These are phyloP conservation scores for Micromys minutus DNA, from an alignment of 2,113 vertebrate species.

Conservation along the genomic window DNA sequence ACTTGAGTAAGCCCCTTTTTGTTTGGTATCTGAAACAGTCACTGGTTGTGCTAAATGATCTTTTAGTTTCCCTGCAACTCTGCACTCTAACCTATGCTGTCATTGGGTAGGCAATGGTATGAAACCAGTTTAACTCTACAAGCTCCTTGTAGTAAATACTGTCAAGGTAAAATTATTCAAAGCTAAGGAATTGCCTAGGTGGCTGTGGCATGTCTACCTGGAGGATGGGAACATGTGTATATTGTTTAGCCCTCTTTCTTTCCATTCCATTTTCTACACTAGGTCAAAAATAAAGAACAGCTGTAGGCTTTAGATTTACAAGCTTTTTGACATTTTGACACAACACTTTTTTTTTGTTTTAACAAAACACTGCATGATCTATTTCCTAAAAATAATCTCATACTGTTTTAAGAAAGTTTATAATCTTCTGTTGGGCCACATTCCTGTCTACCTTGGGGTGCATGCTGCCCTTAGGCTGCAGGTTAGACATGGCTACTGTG, in stretches of 20 bases:
- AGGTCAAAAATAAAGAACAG: slow-evolving; percentile 10
- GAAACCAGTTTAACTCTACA: not conserved
- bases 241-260: not conserved
- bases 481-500: not conserved
- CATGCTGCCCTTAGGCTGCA: not conserved
- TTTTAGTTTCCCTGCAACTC: not conserved
- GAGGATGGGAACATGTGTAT: not conserved
- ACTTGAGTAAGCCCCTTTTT: not conserved
- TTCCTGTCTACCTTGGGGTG: not conserved
- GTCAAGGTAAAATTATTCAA: not conserved
- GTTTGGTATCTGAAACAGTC: slow-evolving; percentile 1
- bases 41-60: not conserved
- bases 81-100: slow-evolving; percentile 23
- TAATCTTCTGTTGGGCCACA: not conserved
- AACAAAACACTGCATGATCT: not conserved
- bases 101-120: not conserved
- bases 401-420: not conserved
- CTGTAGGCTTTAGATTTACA: not conserved
- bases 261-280: slow-evolving; percentile 29
- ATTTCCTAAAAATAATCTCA: not conserved
- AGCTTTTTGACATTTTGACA: not conserved
- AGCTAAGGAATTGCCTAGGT: not conserved
- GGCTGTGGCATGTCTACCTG: not conserved
- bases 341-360: not conserved
- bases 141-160: slow-evolving; percentile 1